Evolutionary conservation across 2,113 vertebrate species (phyloP).

Genomic region (Chionis minor): DNA sequence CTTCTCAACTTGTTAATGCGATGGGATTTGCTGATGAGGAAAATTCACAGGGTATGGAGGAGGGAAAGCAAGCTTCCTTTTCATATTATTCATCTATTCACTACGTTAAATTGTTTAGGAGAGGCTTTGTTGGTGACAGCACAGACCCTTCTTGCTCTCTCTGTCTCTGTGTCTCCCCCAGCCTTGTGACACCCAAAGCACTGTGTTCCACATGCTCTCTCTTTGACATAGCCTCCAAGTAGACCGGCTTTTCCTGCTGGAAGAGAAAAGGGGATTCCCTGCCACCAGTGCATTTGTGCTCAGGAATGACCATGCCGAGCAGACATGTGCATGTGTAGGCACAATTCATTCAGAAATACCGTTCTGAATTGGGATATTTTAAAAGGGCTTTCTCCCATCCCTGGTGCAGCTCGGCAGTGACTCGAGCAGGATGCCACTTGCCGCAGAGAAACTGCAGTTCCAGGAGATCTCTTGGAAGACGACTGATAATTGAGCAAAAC

Average conservation of each 20-base stretch:
- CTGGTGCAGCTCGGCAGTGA: neutral
- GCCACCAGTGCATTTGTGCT: accelerated
- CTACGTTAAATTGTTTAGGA: neutral
- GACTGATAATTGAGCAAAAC: neutral
- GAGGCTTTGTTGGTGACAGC: neutral
- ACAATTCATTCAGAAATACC: neutral
- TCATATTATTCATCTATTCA: neutral
- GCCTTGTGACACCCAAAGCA: neutral
- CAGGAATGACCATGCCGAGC: neutral
- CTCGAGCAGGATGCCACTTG: neutral
- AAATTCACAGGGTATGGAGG: neutral
- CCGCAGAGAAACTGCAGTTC: neutral
- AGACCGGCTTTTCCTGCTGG: neutral
- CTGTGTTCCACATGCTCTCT: neutral
- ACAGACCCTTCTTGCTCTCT: neutral
- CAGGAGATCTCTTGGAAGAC: neutral
- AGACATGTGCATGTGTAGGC: neutral
- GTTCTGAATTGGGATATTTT: neutral
- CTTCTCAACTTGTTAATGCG: neutral
- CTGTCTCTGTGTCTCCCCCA: neutral
- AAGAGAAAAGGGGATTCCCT: neutral
- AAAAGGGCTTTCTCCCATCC: neutral
- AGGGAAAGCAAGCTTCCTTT: neutral
- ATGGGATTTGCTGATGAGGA: neutral
- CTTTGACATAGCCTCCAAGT: neutral